Percentiles rank a stretch among this genome's conserved stretches.
Conservation (phyloP, 53 echinoderm and acorn worm genomes). For the Zoroaster sp. region DNA sequence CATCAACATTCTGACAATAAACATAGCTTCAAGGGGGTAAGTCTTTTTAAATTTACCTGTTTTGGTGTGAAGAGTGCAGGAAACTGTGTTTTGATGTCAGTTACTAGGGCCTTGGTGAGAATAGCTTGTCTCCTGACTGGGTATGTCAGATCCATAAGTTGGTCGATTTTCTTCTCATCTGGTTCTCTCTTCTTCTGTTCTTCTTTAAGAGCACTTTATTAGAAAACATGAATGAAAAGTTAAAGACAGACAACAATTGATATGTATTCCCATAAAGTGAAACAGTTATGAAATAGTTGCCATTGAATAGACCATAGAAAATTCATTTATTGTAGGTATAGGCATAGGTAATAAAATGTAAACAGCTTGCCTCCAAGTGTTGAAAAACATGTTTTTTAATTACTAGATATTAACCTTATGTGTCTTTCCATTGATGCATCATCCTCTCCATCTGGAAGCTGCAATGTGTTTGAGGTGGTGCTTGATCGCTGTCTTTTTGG, state of each 20-base stretch:
- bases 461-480: background rate
- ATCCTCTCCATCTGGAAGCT: constrained; percentile 4
- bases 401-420: background rate
- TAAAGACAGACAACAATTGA: background rate
- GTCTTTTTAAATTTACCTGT: background rate
- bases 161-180: background rate
- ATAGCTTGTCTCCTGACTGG: constrained; percentile 18
- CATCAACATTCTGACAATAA: background rate
- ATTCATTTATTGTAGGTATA: no score
- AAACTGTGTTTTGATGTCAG: background rate
- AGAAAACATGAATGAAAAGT: background rate
- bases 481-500: constrained; percentile 1
- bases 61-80: constrained; percentile 23
- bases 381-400: background rate
- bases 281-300: background rate
- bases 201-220: background rate
- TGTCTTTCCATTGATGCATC: background rate
- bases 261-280: background rate
- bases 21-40: background rate
- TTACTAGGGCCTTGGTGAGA: background rate
- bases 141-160: constrained; percentile 25
- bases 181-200: background rate
- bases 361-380: no score
- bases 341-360: no score
- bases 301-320: no score